phyloP scores from a whole-genome alignment of 2,888 invertebrate species.

The Acanthosepion lycidas region DNA sequence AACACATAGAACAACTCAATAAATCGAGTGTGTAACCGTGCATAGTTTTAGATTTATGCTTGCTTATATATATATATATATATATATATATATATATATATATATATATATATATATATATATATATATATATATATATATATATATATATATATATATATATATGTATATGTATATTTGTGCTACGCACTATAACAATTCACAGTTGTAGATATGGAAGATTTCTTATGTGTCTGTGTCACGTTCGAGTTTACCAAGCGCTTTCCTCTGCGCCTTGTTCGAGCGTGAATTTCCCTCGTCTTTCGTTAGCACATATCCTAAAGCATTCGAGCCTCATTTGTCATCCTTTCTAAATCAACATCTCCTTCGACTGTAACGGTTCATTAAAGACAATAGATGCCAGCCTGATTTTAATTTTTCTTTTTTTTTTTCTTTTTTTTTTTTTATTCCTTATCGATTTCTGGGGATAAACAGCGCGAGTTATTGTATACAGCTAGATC shows the following conservation, averaged over 20 bases:
- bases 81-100: too few relatives aligned
- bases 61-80: too few relatives aligned
- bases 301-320: neutral
- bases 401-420: neutral
- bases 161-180: too few relatives aligned
- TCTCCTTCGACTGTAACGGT: neutral
- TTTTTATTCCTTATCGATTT: neutral
- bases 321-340: neutral
- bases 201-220: neutral
- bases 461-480: neutral
- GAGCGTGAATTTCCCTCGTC: neutral
- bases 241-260: neutral
- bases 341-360: neutral
- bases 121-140: too few relatives aligned
- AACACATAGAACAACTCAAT: too few relatives aligned
- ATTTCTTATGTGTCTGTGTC: neutral
- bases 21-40: too few relatives aligned
- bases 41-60: too few relatives aligned
- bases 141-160: too few relatives aligned
- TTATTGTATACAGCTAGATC: neutral
- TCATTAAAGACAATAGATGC: neutral
- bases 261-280: neutral
- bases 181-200: neutral
- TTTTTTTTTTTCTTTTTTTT: neutral
- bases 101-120: too few relatives aligned